Conservation (phyloP, 2,888 invertebrate genomes). For the Drosophila mimetica region DNA sequence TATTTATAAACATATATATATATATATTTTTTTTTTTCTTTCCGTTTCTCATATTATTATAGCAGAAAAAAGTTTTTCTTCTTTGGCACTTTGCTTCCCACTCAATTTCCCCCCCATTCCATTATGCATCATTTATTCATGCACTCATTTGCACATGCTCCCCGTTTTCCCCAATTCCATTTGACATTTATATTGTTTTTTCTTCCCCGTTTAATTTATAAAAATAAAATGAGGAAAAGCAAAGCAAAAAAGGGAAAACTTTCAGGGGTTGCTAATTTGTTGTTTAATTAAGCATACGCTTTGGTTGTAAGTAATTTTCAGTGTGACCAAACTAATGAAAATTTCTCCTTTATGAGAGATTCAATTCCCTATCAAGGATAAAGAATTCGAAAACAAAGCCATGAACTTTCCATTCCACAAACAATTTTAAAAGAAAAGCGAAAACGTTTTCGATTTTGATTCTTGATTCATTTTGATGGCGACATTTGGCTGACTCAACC, state of each 20-base stretch:
- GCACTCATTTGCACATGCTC: constrained; percentile 49
- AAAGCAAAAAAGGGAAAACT: constrained; percentile 3
- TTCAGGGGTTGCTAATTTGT: constrained; percentile 1
- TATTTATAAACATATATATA: constrained; percentile 5
- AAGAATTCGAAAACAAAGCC: background rate
- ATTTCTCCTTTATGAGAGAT: background rate
- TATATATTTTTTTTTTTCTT: constrained; percentile 13
- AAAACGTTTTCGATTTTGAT: constrained; percentile 1
- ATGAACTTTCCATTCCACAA: background rate
- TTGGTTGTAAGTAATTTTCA: background rate
- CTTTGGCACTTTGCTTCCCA: constrained; percentile 26
- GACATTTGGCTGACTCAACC: constrained; percentile 7
- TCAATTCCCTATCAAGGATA: background rate
- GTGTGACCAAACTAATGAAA: background rate
- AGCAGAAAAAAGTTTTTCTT: constrained; percentile 20
- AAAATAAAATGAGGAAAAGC: constrained; percentile 13
- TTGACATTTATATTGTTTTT: constrained; percentile 25
- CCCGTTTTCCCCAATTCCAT: constrained; percentile 13
- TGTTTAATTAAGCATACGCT: background rate
- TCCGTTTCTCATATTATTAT: constrained; percentile 30
- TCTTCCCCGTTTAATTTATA: constrained; percentile 25
- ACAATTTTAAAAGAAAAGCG: background rate
- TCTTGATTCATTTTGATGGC: background rate
- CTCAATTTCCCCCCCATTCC: constrained; percentile 29
- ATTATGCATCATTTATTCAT: constrained; percentile 50